Evolutionary conservation across 1,140 invertebrate species (phyloP).

Genomic region (Fopius arisanus): DNA sequence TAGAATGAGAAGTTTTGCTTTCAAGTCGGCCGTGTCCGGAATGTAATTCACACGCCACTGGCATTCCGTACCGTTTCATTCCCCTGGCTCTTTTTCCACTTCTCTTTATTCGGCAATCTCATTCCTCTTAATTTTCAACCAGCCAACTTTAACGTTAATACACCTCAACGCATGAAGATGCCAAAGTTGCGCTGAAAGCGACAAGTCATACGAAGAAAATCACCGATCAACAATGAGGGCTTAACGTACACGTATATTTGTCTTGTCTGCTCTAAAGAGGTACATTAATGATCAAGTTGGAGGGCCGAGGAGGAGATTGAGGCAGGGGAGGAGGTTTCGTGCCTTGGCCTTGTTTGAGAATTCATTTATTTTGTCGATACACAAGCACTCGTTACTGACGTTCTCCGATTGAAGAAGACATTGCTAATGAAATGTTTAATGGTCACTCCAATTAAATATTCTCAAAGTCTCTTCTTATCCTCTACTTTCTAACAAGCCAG

Average conservation of each 20-base stretch:
- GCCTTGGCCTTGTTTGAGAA: not conserved
- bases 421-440: slow-evolving; percentile 28
- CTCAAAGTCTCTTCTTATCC: no score
- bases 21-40: slow-evolving; percentile 50
- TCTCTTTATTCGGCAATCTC: slow-evolving; percentile 5
- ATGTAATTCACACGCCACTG: slow-evolving; percentile 58
- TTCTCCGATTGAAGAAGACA: not conserved
- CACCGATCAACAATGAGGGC: not conserved
- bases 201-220: no score
- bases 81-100: slow-evolving; percentile 44
- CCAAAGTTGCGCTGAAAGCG: not conserved
- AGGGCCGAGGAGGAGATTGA: not conserved
- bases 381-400: slow-evolving; percentile 4
- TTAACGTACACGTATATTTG: no score
- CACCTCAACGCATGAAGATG: not conserved
- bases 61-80: slow-evolving; percentile 53
- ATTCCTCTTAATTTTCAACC: not conserved
- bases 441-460: slow-evolving; percentile 30
- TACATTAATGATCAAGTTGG: not conserved
- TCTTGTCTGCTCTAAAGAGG: not conserved
- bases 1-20: slow-evolving; percentile 43
- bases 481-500: slow-evolving; percentile 19
- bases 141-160: not conserved
- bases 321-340: not conserved
- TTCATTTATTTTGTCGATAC: slow-evolving; percentile 18